Evolutionary conservation across 2,797 vertebrate species (phyloP).

Genomic region (Notamacropus eugenii): DNA sequence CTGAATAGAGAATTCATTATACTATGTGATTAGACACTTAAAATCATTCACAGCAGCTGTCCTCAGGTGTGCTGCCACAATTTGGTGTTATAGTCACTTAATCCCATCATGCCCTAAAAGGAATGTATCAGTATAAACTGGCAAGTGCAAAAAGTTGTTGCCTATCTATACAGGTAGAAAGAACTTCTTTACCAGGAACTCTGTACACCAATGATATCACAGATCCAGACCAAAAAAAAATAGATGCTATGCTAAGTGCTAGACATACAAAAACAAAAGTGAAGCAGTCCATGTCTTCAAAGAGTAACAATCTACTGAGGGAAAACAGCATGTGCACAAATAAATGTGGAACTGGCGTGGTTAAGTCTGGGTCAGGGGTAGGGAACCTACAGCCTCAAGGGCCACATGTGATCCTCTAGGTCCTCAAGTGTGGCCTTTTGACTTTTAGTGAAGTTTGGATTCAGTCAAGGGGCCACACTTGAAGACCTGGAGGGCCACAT

Average conservation of each 20-base stretch:
- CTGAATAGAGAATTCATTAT: too few species aligned
- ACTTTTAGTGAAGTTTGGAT: too few species aligned
- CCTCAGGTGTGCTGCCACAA: too few species aligned
- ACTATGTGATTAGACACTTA: too few species aligned
- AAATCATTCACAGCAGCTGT: too few species aligned
- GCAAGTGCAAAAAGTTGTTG: not conserved
- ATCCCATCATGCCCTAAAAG: not conserved
- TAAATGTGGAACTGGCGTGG: not conserved
- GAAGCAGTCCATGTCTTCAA: not conserved
- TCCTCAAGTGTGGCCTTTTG: too few species aligned
- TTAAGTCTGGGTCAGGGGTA: not conserved
- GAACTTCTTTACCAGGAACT: not conserved
- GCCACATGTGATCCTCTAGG: too few species aligned
- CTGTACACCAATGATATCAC: not conserved
- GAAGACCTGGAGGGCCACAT: too few species aligned
- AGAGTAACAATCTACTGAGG: not conserved
- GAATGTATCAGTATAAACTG: not conserved
- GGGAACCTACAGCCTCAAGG: too few species aligned
- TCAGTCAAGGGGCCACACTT: too few species aligned
- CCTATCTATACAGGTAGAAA: not conserved
- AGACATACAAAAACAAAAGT: not conserved
- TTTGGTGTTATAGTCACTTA: not conserved
- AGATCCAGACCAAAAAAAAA: not conserved
- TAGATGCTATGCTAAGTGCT: not conserved
- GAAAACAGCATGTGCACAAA: not conserved